phyloP scores from a whole-genome alignment of 2,113 vertebrate genomes.

The Epinephelus fuscoguttatus region DNA sequence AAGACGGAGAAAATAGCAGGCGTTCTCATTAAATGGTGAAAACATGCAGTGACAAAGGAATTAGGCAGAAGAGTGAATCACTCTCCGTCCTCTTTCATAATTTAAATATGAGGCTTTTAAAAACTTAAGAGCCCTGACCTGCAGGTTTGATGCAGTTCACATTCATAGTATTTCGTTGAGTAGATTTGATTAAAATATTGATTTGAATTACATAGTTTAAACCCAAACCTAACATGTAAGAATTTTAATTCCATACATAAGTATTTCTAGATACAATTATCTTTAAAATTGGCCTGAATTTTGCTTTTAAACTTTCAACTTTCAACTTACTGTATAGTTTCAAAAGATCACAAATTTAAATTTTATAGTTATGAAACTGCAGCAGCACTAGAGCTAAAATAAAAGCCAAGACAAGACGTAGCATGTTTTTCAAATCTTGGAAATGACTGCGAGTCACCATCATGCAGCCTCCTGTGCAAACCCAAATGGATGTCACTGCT shows the following conservation, averaged over 20 bases:
- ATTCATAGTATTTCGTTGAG: background rate
- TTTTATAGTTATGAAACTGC: background rate
- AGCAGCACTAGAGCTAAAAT: background rate
- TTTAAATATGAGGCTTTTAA: constrained; percentile 20
- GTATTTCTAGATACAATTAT: background rate
- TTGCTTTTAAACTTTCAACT: background rate
- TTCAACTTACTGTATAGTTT: too few relatives aligned
- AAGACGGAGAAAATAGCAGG: constrained; percentile 7
- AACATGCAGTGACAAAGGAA: constrained; percentile 37
- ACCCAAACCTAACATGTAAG: too few relatives aligned
- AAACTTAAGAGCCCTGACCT: background rate
- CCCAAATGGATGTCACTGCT: too few relatives aligned
- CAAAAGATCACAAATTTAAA: background rate
- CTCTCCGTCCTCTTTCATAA: constrained; percentile 21
- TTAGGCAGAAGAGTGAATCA: constrained; percentile 4
- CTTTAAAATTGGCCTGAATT: background rate
- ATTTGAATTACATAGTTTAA: background rate
- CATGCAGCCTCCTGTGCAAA: background rate
- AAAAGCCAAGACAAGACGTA: constrained; percentile 20
- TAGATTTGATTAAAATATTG: background rate
- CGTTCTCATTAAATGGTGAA: constrained; percentile 37
- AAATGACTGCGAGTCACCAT: background rate
- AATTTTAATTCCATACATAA: background rate
- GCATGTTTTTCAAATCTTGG: constrained; percentile 2
- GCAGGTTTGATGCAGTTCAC: background rate